These are phyloP conservation scores for Pachypeltis micranthus DNA, from an alignment of 1,140 invertebrate species.

Conservation along the genomic window DNA sequence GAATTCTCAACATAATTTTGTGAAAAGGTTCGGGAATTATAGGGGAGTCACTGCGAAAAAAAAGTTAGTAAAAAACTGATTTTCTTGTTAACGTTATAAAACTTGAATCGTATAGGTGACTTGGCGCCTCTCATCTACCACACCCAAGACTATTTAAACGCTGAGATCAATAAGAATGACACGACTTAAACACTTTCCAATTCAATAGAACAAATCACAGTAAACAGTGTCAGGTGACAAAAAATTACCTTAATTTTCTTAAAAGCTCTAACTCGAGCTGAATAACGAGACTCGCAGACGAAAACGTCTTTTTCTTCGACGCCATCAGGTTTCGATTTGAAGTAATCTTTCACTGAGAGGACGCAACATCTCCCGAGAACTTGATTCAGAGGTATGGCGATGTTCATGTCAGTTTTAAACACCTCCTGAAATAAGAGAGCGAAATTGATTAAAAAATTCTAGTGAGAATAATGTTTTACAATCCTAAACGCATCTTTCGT, in stretches of 20 bases:
- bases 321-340: conserved; percentile 73
- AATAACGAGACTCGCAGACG: conserved; percentile 93
- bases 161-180: too few species aligned
- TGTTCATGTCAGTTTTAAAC: conserved; percentile 83
- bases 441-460: not conserved
- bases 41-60: too few species aligned
- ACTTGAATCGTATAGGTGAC: too few species aligned
- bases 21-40: too few species aligned
- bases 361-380: conserved; percentile 88
- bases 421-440: conserved; percentile 63
- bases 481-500: not conserved
- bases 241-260: conserved; percentile 79
- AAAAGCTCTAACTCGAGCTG: conserved; percentile 68
- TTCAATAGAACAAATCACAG: too few species aligned
- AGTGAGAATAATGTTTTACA: not conserved
- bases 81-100: too few species aligned
- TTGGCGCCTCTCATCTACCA: too few species aligned
- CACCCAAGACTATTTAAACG: too few species aligned
- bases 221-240: too few species aligned
- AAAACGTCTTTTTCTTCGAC: conserved; percentile 90
- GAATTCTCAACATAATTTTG: too few species aligned
- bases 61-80: too few species aligned
- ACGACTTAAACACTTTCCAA: too few species aligned
- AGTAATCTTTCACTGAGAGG: conserved; percentile 90
- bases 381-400: conserved; percentile 71